A percentile compares a stretch with the other conserved stretches of the same genome.
Evolutionary conservation across 2,113 vertebrate species (phyloP).

Genomic region (Channa maculata): DNA sequence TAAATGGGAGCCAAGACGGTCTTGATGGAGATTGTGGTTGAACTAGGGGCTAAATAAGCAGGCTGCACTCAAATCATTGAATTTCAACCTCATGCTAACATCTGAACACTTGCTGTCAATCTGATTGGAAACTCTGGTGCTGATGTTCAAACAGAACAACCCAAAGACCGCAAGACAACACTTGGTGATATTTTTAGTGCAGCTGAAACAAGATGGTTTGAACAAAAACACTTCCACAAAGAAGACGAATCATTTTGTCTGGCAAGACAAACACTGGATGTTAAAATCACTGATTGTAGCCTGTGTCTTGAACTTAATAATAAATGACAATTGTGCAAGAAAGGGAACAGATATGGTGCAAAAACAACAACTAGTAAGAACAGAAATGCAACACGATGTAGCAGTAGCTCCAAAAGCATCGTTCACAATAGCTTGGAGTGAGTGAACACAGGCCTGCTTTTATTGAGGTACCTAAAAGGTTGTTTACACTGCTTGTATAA

Average conservation of each 20-base stretch:
- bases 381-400: background rate
- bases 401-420: background rate
- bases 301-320: conserved; percentile 29
- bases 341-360: conserved; percentile 12
- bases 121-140: conserved; percentile 58
- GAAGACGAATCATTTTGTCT: conserved; percentile 48
- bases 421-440: conserved; percentile 16
- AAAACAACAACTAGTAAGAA: conserved; percentile 2
- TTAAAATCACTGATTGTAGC: conserved; percentile 28
- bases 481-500: conserved; percentile 59
- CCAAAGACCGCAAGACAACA: conserved; percentile 51
- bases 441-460: conserved; percentile 48
- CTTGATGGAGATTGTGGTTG: conserved; percentile 58
- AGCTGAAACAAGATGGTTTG: conserved; percentile 64
- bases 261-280: conserved; percentile 40
- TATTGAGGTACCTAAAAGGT: conserved; percentile 56
- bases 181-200: conserved; percentile 76
- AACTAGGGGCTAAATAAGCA: conserved; percentile 43
- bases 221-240: conserved; percentile 62
- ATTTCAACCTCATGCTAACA: conserved; percentile 57
- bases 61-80: conserved; percentile 50
- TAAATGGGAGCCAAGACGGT: conserved; percentile 42
- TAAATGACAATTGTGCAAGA: conserved; percentile 43
- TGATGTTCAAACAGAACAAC: conserved; percentile 52
- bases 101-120: conserved; percentile 59